Evolutionary conservation across 2,888 invertebrate genomes (phyloP), one percentile per base, ranked within the genome.

Genomic region (Sipha maydis): DNA sequence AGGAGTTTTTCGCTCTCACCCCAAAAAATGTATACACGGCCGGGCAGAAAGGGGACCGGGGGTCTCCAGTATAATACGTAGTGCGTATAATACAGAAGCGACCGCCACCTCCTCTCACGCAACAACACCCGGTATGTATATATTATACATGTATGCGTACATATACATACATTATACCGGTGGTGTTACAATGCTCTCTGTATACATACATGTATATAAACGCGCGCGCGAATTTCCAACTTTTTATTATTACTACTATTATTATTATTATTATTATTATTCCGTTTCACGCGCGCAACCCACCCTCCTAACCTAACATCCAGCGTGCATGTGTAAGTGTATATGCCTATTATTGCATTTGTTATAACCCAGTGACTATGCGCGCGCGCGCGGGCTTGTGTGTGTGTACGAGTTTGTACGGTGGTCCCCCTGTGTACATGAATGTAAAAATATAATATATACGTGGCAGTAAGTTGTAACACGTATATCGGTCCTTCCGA

Each of bases 261-360:
- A 41, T 76, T 76, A 84, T 84, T 84, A 77, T 85, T 85, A 85
- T 76, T 76, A 84, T 84, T 84, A 77, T 85, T 85, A 85, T 85
- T 85, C 76, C 14, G 76, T 85, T 85, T 85, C 84, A 85, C 84
- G 84, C 84, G 84, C 84, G 84, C 48, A 41, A 85, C 76, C 76
- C 67, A 78, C 54, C n/a, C 83, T n/a, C 78, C 85, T 76, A 77
- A 84, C 75, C 75, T 48, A 84, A 76, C 84, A 41, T 76, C 38
- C 31, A 21, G 19, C 38, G 31, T 41, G 84, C 38, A 28, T 76
- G 76, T 84, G 83, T 84, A 84, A 41, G 85, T 85, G 67, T 85
- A 85, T 85, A 85, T 69, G 85, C 69, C 85, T 85, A 85, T 85
- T 85, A 85, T 85, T 85, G 85, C 69, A 54, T 85, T 78, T 78